These are phyloP conservation scores for Porites rus DNA, from an alignment of 92 coral and sea anemone genomes.

Conservation along the genomic window DNA sequence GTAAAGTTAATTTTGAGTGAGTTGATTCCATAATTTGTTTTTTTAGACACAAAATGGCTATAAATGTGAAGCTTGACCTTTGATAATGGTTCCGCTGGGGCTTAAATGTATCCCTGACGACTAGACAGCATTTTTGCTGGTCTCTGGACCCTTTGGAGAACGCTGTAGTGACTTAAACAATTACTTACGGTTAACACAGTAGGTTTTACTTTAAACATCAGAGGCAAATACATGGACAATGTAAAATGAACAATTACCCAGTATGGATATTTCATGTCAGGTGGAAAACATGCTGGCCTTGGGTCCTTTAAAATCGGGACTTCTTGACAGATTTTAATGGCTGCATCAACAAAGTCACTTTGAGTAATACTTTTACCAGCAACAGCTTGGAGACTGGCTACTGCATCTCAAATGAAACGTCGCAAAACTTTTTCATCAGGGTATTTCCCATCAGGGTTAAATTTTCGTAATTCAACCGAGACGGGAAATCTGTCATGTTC, in stretches of 20 bases:
- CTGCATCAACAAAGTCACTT: constrained; percentile 26
- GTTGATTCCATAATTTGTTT: no score
- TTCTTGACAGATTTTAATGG: constrained; percentile 35
- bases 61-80: no score
- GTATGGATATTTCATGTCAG: constrained; percentile 28
- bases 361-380: constrained; percentile 27
- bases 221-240: neutral
- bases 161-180: no score
- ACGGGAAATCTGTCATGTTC: constrained; percentile 37
- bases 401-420: constrained; percentile 27
- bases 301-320: constrained; percentile 48
- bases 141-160: no score
- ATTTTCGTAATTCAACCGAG: constrained; percentile 15
- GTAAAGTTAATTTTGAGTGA: no score
- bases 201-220: neutral
- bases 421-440: constrained; percentile 24
- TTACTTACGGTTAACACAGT: no score
- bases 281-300: constrained; percentile 48
- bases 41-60: no score
- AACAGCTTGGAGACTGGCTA: constrained; percentile 19
- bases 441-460: constrained; percentile 23
- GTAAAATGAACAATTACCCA: constrained; percentile 46
- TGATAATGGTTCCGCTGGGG: no score
- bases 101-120: no score
- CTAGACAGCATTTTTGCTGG: no score